These are phyloP conservation scores for Tangara arthus DNA, from an alignment of 2,797 vertebrate species.

Conservation along the genomic window DNA sequence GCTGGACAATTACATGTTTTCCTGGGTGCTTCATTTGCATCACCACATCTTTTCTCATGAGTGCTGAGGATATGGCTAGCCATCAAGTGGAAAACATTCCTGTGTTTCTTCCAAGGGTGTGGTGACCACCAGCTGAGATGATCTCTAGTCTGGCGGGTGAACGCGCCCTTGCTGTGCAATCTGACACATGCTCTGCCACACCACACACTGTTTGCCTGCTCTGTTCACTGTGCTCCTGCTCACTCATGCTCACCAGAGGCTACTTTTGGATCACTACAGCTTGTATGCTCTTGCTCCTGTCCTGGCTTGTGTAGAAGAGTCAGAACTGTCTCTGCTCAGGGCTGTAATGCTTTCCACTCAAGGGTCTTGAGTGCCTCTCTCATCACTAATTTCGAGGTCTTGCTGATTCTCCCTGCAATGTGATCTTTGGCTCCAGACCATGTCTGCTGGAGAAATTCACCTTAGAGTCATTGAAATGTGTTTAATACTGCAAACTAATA, in stretches of 20 bases:
- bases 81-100: neutral
- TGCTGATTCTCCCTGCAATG: neutral
- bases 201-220: accelerated
- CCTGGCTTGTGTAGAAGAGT: neutral
- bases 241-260: neutral
- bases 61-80: neutral
- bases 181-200: neutral
- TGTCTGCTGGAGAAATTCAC: neutral
- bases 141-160: too few relatives aligned
- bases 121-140: neutral
- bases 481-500: neutral
- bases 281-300: neutral
- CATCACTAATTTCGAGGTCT: accelerated
- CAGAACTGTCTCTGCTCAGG: neutral
- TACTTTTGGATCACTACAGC: too few relatives aligned
- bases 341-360: neutral
- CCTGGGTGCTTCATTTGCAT: accelerated
- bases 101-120: neutral
- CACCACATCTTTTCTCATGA: neutral
- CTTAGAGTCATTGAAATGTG: neutral
- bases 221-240: neutral
- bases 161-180: accelerated
- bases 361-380: neutral
- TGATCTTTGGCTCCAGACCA: neutral
- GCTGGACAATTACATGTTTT: neutral